Conservation (phyloP, 2,113 vertebrate genomes). For the Apistogramma diplotaenia region DNA sequence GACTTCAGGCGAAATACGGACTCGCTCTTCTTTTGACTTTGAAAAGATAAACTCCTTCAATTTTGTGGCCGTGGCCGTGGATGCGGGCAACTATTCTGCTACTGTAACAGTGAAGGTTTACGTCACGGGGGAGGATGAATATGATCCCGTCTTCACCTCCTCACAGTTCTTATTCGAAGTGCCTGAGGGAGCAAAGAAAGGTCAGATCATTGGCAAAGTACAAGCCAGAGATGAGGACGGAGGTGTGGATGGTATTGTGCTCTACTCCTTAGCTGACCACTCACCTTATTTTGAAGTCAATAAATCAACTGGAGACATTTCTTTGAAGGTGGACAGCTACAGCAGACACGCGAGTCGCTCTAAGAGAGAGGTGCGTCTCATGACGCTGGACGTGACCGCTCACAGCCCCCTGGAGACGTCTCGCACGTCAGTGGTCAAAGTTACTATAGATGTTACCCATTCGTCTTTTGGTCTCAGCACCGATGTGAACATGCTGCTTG, state of each 20-base stretch:
- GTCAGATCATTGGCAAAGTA: slow-evolving; percentile 88
- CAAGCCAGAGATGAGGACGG: slow-evolving; percentile 91
- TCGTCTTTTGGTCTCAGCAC: slow-evolving; percentile 88
- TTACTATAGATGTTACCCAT: slow-evolving; percentile 88
- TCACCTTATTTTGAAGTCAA: slow-evolving; percentile 93
- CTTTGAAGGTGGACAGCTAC: slow-evolving; percentile 86
- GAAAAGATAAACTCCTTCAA: slow-evolving; percentile 86
- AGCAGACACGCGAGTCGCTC: slow-evolving; percentile 77
- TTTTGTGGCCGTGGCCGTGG: slow-evolving; percentile 84
- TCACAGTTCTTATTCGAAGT: slow-evolving; percentile 86
- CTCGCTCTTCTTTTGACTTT: slow-evolving; percentile 84
- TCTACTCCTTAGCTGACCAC: slow-evolving; percentile 83
- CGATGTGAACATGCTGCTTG: slow-evolving; percentile 86
- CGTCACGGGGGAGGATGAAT: slow-evolving; percentile 93
- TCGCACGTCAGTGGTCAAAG: slow-evolving; percentile 78
- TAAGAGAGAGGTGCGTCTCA: slow-evolving; percentile 84
- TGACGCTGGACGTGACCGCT: slow-evolving; percentile 88
- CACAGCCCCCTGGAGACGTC: slow-evolving; percentile 88
- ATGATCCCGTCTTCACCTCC: slow-evolving; percentile 89
- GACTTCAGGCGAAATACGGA: slow-evolving; percentile 85
- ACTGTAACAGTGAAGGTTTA: slow-evolving; percentile 89
- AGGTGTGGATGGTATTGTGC: slow-evolving; percentile 89
- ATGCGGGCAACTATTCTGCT: slow-evolving; percentile 89
- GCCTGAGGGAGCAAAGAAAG: slow-evolving; percentile 86
- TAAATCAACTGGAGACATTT: slow-evolving; percentile 86